phyloP scores from a whole-genome alignment of 2,888 invertebrate genomes.

The Linnaemya tessellans region DNA sequence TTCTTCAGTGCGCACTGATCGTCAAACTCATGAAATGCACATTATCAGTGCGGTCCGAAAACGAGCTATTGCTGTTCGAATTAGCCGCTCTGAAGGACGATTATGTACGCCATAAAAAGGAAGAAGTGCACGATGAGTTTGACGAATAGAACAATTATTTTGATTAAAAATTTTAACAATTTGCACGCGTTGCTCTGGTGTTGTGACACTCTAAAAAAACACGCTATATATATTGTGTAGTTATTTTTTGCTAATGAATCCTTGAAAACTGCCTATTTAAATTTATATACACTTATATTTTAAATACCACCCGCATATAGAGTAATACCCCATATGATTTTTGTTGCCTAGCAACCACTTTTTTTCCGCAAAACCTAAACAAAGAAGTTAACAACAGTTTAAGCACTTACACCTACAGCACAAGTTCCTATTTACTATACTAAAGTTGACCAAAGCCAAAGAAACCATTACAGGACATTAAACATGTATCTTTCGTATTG shows the following conservation, averaged over 20 bases:
- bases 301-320: neutral
- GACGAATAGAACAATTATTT: no score
- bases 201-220: no score
- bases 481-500: neutral
- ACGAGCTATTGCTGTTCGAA: no score
- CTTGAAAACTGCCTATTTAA: no score
- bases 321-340: constrained; percentile 31
- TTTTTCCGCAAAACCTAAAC: constrained; percentile 41
- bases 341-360: constrained; percentile 64
- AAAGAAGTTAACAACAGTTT: constrained; percentile 13
- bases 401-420: constrained; percentile 4
- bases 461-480: constrained; percentile 22
- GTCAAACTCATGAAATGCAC: no score
- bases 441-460: constrained; percentile 48
- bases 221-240: neutral
- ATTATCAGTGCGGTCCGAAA: no score
- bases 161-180: no score
- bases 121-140: no score
- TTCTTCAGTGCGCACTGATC: no score
- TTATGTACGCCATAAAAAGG: no score
- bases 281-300: neutral
- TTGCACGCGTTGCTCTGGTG: no score
- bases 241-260: neutral
- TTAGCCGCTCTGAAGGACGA: no score
- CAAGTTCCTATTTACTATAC: constrained; percentile 13